Conservation (phyloP, 2,888 invertebrate species). For the Chouioia cunea region DNA sequence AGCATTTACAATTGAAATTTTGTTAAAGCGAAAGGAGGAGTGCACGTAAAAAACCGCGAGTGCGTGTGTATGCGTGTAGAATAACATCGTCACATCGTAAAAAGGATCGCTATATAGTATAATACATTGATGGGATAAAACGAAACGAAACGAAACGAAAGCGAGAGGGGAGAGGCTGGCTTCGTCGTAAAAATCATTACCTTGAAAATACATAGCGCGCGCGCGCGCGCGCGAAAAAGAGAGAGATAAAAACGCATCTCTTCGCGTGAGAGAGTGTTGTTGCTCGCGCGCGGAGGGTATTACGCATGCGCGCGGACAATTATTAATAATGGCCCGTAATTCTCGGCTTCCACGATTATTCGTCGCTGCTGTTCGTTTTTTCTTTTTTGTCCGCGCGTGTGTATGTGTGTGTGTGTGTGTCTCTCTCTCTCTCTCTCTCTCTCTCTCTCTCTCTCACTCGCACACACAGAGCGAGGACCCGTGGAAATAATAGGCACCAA, state of each 20-base stretch:
- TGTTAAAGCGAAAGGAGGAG: no score
- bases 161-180: not conserved
- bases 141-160: no score
- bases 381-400: not conserved
- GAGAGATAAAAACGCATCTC: no score
- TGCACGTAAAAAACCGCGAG: no score
- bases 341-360: constrained; percentile 27
- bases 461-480: not conserved
- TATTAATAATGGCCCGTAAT: constrained; percentile 45
- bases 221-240: not conserved
- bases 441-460: not conserved
- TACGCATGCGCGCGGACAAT: constrained; percentile 39
- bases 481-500: no score
- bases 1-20: no score
- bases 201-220: not conserved
- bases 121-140: no score
- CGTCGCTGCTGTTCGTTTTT: not conserved
- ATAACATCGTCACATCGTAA: no score
- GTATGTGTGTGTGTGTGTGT: not conserved
- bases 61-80: no score
- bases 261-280: no score
- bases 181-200: not conserved
- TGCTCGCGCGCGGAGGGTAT: not conserved
- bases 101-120: no score
- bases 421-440: not conserved